These are phyloP conservation scores for Speoplatyrhinus poulsoni DNA, from an alignment of 2,113 vertebrate species.

Conservation along the genomic window DNA sequence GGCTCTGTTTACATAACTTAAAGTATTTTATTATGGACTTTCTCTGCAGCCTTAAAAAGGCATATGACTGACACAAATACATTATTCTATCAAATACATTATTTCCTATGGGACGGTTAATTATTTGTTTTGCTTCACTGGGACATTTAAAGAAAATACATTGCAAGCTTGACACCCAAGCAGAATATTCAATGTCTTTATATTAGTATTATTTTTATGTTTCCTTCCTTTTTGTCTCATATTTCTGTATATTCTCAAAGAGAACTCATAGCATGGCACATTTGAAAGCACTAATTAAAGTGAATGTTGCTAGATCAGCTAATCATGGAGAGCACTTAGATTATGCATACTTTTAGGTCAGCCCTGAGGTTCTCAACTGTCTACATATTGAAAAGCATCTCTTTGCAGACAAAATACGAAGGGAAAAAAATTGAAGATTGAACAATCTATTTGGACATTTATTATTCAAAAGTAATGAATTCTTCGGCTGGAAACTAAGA, in stretches of 20 bases:
- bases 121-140: conserved; percentile 70
- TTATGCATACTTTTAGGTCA: conserved; percentile 44
- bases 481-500: conserved; percentile 66
- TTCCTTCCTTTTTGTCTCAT: conserved; percentile 23
- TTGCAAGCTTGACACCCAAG: conserved; percentile 56
- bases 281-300: conserved; percentile 60
- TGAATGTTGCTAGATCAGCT: conserved; percentile 47
- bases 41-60: conserved; percentile 51
- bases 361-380: conserved; percentile 34
- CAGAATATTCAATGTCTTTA: conserved; percentile 30
- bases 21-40: conserved; percentile 69
- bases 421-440: conserved; percentile 63
- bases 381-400: conserved; percentile 60
- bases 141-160: conserved; percentile 65
- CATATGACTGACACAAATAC: conserved; percentile 73
- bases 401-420: conserved; percentile 54
- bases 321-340: conserved; percentile 37
- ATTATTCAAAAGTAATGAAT: conserved; percentile 76
- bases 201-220: conserved; percentile 26
- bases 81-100: conserved; percentile 76
- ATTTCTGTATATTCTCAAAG: conserved; percentile 52
- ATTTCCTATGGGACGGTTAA: conserved; percentile 61
- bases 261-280: conserved; percentile 44
- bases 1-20: conserved; percentile 66
- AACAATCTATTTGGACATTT: conserved; percentile 71